A percentile compares a stretch with the other conserved stretches of the same genome.
These are phyloP conservation scores for Brachionus asplanchnoidis DNA, from an alignment of 1,140 invertebrate genomes.

Conservation along the genomic window DNA sequence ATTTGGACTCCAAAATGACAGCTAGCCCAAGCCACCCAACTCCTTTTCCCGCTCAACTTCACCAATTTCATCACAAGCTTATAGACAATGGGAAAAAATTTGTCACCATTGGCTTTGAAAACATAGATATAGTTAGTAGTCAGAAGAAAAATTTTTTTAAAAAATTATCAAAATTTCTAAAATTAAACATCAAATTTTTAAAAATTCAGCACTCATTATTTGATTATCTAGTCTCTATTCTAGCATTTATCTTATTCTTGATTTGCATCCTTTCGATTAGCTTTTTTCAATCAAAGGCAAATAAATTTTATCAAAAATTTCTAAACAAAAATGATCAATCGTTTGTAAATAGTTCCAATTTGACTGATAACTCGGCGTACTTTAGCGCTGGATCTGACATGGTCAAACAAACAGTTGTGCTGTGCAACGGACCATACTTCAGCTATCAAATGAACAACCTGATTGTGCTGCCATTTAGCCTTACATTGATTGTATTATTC, in stretches of 20 bases:
- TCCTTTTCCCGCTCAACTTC: too few species aligned
- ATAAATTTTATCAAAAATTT: slow-evolving; percentile 32
- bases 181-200: neutral
- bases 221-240: neutral
- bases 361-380: neutral
- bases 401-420: slow-evolving; percentile 20
- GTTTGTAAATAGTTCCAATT: neutral
- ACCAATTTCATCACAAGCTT: neutral
- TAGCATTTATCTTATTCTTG: neutral
- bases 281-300: slow-evolving; percentile 31
- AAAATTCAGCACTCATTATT: neutral
- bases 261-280: neutral
- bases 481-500: slow-evolving; percentile 2
- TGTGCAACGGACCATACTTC: slow-evolving; percentile 31
- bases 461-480: slow-evolving; percentile 12
- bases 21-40: too few species aligned
- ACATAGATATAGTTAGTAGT: neutral
- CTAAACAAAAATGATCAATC: neutral
- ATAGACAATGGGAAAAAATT: neutral
- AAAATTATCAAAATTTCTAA: neutral
- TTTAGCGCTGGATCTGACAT: neutral
- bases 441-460: slow-evolving; percentile 34
- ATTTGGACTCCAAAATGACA: neutral
- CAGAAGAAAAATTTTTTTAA: neutral
- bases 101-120: neutral